Conservation (phyloP, 1,140 invertebrate species). For the Temnothorax nylanderi region DNA sequence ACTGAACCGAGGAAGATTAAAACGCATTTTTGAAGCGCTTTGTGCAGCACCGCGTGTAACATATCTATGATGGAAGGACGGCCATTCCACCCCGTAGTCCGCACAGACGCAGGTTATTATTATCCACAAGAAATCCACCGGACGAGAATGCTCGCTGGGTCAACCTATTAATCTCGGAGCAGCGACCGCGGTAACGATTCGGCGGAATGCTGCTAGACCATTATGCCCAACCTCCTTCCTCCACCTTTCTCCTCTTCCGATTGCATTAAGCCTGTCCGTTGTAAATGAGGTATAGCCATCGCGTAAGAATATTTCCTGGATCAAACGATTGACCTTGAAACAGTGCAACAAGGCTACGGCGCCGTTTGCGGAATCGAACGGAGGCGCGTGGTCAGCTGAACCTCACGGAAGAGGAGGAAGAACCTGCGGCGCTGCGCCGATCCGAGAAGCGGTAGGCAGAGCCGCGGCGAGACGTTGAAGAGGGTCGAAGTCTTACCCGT, state of each 20-base stretch:
- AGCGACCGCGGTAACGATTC: slow-evolving; percentile 48
- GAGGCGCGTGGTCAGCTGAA: slow-evolving; percentile 42
- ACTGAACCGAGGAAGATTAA: slow-evolving; percentile 29
- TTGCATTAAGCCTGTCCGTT: slow-evolving; percentile 33
- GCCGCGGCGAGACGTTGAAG: slow-evolving; percentile 67
- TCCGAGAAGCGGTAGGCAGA: slow-evolving; percentile 37
- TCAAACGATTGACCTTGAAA: slow-evolving; percentile 60
- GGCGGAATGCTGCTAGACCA: slow-evolving; percentile 45
- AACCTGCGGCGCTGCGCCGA: background rate
- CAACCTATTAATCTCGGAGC: slow-evolving; percentile 55
- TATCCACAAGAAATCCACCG: slow-evolving; percentile 41
- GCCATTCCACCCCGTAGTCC: background rate
- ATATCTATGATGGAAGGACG: slow-evolving; percentile 10
- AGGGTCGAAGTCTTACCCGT: slow-evolving; percentile 70
- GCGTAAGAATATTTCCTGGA: slow-evolving; percentile 51
- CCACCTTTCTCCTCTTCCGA: background rate
- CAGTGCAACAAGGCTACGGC: slow-evolving; percentile 38
- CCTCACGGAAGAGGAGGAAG: slow-evolving; percentile 48
- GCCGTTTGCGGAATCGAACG: slow-evolving; percentile 37
- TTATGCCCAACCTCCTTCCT: slow-evolving; percentile 24
- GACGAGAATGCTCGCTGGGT: slow-evolving; percentile 38
- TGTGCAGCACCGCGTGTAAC: background rate
- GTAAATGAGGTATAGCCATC: slow-evolving; percentile 54
- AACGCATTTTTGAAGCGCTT: slow-evolving; percentile 23
- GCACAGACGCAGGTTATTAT: slow-evolving; percentile 39